Evolutionary conservation across 2,797 vertebrate species (phyloP).

Genomic region (Periophthalmus magnuspinnatus): DNA sequence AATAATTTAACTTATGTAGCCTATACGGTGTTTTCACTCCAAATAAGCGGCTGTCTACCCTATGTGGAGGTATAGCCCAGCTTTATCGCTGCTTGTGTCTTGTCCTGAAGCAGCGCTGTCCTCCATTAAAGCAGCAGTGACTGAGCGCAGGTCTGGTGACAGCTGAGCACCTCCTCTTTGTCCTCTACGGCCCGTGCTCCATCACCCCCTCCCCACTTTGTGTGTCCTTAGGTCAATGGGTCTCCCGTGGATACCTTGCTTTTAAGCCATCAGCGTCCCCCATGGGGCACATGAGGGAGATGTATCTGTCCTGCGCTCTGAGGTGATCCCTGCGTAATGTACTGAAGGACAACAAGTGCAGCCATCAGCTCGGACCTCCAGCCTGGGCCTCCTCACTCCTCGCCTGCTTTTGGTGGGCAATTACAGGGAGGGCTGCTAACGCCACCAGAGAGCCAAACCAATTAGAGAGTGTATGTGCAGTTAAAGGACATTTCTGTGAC

Average conservation of each 20-base stretch:
- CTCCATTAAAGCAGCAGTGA: slow-evolving; percentile 94
- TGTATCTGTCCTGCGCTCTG: slow-evolving; percentile 65
- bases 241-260: slow-evolving; percentile 72
- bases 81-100: not conserved
- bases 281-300: slow-evolving; percentile 70
- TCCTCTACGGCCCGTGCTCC: slow-evolving; percentile 69
- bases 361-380: slow-evolving; percentile 54
- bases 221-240: slow-evolving; percentile 74
- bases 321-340: slow-evolving; percentile 67
- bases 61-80: not conserved
- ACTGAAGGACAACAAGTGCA: slow-evolving; percentile 60
- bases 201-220: slow-evolving; percentile 66
- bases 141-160: slow-evolving; percentile 85
- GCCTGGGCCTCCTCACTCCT: slow-evolving; percentile 13
- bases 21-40: not conserved
- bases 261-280: slow-evolving; percentile 72
- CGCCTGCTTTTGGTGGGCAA: slow-evolving; percentile 55
- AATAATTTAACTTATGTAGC: not conserved
- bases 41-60: not conserved
- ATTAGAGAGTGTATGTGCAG: slow-evolving; percentile 67
- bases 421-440: slow-evolving; percentile 51
- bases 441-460: slow-evolving; percentile 58
- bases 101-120: slow-evolving; percentile 69
- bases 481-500: slow-evolving; percentile 70
- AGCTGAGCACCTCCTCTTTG: slow-evolving; percentile 52